These are phyloP conservation scores for Ladona fulva DNA, from an alignment of 1,140 invertebrate species.

Conservation along the genomic window DNA sequence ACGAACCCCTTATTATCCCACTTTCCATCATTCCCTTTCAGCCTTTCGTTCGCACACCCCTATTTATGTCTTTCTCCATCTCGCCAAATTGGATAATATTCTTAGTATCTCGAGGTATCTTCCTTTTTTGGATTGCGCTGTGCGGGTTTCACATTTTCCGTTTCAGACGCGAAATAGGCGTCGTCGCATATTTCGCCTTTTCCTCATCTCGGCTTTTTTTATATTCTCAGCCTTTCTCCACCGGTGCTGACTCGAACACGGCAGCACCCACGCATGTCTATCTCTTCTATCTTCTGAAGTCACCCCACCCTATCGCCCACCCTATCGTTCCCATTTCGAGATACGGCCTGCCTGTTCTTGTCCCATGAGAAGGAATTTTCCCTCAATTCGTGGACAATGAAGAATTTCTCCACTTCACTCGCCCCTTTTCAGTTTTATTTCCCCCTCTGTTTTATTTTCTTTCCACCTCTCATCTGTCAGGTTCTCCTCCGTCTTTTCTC, in stretches of 20 bases:
- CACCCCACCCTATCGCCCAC: background rate
- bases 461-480: too few relatives aligned
- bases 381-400: background rate
- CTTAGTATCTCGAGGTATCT: background rate
- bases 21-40: background rate
- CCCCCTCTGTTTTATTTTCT: background rate
- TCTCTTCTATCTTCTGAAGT: background rate
- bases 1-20: background rate
- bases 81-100: background rate
- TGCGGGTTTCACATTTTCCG: too few relatives aligned
- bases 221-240: background rate
- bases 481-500: too few relatives aligned
- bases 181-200: background rate
- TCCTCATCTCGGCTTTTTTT: background rate
- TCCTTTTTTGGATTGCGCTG: background rate
- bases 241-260: background rate
- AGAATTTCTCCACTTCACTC: background rate
- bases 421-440: background rate
- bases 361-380: background rate
- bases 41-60: background rate
- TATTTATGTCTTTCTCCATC: background rate
- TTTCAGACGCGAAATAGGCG: too few relatives aligned
- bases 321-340: background rate
- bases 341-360: background rate
- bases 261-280: background rate